Evolutionary conservation across 2,888 invertebrate species (phyloP).

Genomic region (Dascillus cervinus): DNA sequence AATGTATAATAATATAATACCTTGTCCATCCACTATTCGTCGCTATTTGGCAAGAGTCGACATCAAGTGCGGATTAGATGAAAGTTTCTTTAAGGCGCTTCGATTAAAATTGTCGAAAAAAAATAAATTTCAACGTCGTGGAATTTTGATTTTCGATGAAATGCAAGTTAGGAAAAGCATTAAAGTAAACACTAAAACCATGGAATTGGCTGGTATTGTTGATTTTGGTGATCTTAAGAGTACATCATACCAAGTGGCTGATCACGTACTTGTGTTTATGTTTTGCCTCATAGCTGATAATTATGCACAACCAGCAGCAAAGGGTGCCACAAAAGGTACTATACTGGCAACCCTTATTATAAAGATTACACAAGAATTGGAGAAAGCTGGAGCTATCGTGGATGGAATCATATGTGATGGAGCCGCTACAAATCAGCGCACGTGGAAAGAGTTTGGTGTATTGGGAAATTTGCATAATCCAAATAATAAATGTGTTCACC

Average conservation of each 20-base stretch:
- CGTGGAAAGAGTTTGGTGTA: conserved; percentile 16
- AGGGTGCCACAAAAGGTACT: conserved; percentile 6
- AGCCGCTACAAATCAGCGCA: conserved; percentile 15
- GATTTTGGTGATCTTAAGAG: conserved; percentile 5
- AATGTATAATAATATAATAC: conserved; percentile 6
- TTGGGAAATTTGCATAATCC: conserved; percentile 2
- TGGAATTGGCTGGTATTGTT: conserved; percentile 6
- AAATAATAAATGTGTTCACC: conserved; percentile 9
- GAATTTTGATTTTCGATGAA: conserved; percentile 8
- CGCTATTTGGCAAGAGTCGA: conserved; percentile 6
- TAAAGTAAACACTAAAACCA: conserved; percentile 4
- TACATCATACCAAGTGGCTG: conserved; percentile 3
- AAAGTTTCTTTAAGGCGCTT: conserved; percentile 9
- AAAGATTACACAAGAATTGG: too few relatives aligned
- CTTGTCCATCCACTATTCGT: conserved; percentile 4
- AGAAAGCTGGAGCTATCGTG: too few relatives aligned
- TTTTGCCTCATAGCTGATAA: conserved; percentile 6
- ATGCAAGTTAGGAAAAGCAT: conserved; percentile 4
- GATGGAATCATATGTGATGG: conserved; percentile 17
- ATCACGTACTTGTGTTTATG: conserved; percentile 11
- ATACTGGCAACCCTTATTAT: conserved; percentile 3
- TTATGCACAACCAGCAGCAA: conserved; percentile 11
- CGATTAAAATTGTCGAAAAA: conserved; percentile 4
- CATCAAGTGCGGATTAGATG: conserved; percentile 9
- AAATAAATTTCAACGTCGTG: too few relatives aligned